phyloP scores from a whole-genome alignment of 1,140 invertebrate genomes.

The Drosophila leontia region DNA sequence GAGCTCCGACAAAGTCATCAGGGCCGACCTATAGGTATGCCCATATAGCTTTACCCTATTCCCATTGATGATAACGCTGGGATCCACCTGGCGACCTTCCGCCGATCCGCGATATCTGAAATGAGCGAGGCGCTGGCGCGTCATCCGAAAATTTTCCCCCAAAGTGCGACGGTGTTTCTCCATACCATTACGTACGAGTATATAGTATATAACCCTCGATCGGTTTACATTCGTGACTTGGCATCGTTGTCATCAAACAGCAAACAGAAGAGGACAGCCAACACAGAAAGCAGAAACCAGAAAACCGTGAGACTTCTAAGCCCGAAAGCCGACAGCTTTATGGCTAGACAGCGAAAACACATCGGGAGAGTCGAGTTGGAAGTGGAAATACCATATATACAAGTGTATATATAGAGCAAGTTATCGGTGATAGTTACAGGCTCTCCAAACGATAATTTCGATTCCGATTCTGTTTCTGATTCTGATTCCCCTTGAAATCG shows the following conservation, averaged over 20 bases:
- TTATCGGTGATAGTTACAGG: slow-evolving; percentile 47
- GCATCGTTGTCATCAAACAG: slow-evolving; percentile 53
- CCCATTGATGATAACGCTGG: slow-evolving; percentile 14
- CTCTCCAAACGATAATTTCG: slow-evolving; percentile 13
- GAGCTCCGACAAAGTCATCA: slow-evolving; percentile 8
- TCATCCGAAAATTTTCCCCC: slow-evolving; percentile 45
- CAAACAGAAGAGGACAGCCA: slow-evolving; percentile 7
- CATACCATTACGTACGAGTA: slow-evolving; percentile 4
- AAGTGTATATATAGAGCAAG: slow-evolving; percentile 45
- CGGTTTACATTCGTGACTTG: slow-evolving; percentile 52
- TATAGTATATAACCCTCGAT: slow-evolving; percentile 37
- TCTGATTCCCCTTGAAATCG: slow-evolving; percentile 18
- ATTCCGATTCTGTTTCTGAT: not conserved
- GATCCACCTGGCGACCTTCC: slow-evolving; percentile 27
- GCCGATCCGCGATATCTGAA: slow-evolving; percentile 29
- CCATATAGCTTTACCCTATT: slow-evolving; percentile 9
- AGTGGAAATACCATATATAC: slow-evolving; percentile 3
- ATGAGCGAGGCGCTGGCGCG: slow-evolving; percentile 13
- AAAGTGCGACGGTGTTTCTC: slow-evolving; percentile 18
- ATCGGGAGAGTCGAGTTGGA: not conserved
- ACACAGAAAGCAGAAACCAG: slow-evolving; percentile 12
- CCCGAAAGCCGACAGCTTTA: slow-evolving; percentile 53
- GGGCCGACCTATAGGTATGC: slow-evolving; percentile 12
- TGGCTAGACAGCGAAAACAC: slow-evolving; percentile 15
- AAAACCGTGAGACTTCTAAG: slow-evolving; percentile 48